Base-by-base conservation (phyloP, 1,140 invertebrate genomes). In the Melitaea cinxia region DNA sequence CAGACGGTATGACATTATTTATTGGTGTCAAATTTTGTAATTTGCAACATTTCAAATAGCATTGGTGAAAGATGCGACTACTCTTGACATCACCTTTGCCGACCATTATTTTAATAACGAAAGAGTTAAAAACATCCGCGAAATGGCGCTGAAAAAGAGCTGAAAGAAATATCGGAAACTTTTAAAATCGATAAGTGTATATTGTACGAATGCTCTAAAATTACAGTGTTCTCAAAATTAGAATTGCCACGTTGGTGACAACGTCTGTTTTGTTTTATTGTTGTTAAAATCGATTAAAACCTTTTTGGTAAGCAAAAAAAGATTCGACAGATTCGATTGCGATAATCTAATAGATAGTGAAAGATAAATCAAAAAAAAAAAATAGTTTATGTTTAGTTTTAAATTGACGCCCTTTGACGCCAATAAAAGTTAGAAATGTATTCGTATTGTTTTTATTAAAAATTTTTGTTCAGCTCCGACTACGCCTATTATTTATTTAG, bases 11-110 rank as follows among this genome's bases (percentile, higher is more conserved):
- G 0, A 91, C 83, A 64, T 73, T 83, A 55, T 80, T 89, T 15
- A 91, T 53, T 1, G 90, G 89, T 12, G 83, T 87, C 15, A 91
- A 64, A 65, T 91, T 91, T 75, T 91, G 87, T 52, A 89, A 71
- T 71, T 90, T 91, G 70, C 89, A 91, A 76, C 90, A 91, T 72
- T 91, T 91, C 52, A 90, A 64, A 64, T 91, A 91, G 53, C 88
- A 90, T 72, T 91, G 88, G 35, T 91, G 88, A 70, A 91, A 91
- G 39, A 91, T 91, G 3, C 86, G 79, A 74, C 87, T 89, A 65
- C 77, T 80, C 37, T 85, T 87, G 7, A 75, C 63, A 21, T 91
- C 89, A 56, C 84, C 78, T 76, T 91, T 89, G 47, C 87, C 85
- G 45, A 89, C 88, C 87, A 91, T 91, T 57, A 57, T 65, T 53